Evolutionary conservation across 1,140 invertebrate species (phyloP), one percentile per base, ranked within the genome.

Genomic region (Ceratina australensis): DNA sequence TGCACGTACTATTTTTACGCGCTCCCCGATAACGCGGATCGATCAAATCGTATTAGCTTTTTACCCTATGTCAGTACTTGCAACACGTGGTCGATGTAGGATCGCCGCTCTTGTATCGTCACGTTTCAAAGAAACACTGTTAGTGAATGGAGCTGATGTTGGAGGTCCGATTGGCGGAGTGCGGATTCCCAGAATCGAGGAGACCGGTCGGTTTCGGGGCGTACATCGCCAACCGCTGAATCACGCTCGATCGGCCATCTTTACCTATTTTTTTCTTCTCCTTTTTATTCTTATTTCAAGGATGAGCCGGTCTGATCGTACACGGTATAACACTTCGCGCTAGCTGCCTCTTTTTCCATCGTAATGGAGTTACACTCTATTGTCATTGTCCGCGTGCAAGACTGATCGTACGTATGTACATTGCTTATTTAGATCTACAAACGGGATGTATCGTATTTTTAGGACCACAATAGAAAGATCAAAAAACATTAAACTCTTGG

Each of bases 181-280:
- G 78, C 69, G 71, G 59, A 85, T 86, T 86, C 84, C 73, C 50
- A 68, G 86, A 86, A 84, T 20, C 63, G 67, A 84, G 68, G 73
- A 65, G 67, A 80, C 66, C 52, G 69, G 61, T 80, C 54, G 68
- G 72, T 83, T 63, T 77, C 71, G 49, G 79, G 79, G 74, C 76
- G 80, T 82, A 77, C 86, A 86, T 87, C 86, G 84, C 79, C 83
- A 64, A 86, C 63, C 84, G 86, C 84, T 87, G 86, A 87, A 79
- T 87, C 86, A 87, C 73, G 60, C 74, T 52, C 59, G 67, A 85
- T 86, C 83, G 72, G 82, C 85, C 85, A 87, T 87, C 78, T 84
- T 86, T 79, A 82, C 75, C 83, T 69, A 75, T 60, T 77, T 85
- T 67, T 73, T 74, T 82, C 68, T 83, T 79, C 64, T 74, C 56